These are phyloP conservation scores for Anoncus sp. DNA, from an alignment of 2,888 invertebrate species.

Conservation along the genomic window DNA sequence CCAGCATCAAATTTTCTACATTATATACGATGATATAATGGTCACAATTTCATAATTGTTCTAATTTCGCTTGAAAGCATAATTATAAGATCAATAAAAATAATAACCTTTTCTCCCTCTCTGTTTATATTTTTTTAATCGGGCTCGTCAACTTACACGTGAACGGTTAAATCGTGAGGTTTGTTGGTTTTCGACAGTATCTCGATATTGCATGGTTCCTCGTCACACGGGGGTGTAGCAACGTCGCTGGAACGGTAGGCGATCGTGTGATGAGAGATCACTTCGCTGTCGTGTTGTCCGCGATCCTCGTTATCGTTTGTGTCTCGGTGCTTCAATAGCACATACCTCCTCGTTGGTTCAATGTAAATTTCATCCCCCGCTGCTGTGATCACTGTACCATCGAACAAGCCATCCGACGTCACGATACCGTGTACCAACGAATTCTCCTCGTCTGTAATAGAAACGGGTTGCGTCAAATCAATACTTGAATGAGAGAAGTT, in stretches of 20 bases:
- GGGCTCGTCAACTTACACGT: conserved; percentile 53
- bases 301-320: conserved; percentile 74
- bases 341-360: conserved; percentile 89
- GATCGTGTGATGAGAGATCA: conserved; percentile 88
- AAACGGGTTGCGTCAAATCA: conserved; percentile 68
- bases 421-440: conserved; percentile 93
- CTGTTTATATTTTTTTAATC: not conserved
- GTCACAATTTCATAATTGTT: not conserved
- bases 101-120: no score
- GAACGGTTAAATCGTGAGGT: conserved; percentile 28
- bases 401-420: conserved; percentile 93
- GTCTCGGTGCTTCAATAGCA: conserved; percentile 78
- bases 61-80: no score
- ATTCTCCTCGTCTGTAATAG: conserved; percentile 89
- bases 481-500: conserved; percentile 60
- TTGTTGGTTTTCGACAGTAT: conserved; percentile 73
- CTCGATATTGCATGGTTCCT: conserved; percentile 79
- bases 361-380: conserved; percentile 91
- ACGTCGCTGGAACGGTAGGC: conserved; percentile 93
- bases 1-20: no score
- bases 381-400: conserved; percentile 92
- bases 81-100: not conserved
- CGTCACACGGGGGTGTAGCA: conserved; percentile 67
- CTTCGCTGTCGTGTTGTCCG: conserved; percentile 47
- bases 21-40: no score